These are phyloP conservation scores for Pomacea canaliculata DNA, from an alignment of 2,888 invertebrate species.

Conservation along the genomic window DNA sequence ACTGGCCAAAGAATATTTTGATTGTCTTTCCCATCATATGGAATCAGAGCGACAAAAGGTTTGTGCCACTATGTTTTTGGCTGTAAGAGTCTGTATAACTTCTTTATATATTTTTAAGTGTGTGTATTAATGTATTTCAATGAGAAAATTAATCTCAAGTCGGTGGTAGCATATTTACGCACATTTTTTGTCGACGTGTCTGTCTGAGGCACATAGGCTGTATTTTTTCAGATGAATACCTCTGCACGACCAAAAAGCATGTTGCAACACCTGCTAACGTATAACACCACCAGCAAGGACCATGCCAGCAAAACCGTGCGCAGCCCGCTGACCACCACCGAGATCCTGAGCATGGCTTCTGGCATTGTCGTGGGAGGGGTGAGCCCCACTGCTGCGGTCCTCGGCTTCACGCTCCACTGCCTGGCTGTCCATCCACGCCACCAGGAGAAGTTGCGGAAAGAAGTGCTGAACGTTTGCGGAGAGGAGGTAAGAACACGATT, in stretches of 20 bases:
- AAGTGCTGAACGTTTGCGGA: conserved; percentile 2
- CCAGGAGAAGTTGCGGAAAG: conserved; percentile 15
- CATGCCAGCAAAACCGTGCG: not conserved
- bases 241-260: not conserved
- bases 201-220: too few relatives aligned
- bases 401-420: conserved; percentile 28
- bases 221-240: too few relatives aligned
- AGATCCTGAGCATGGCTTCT: conserved; percentile 25
- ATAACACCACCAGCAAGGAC: not conserved
- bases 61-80: too few relatives aligned
- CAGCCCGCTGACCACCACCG: not conserved
- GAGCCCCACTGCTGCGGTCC: conserved; percentile 16
- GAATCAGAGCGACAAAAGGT: too few relatives aligned
- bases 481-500: not conserved
- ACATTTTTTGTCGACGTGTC: too few relatives aligned
- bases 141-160: too few relatives aligned
- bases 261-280: not conserved
- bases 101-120: too few relatives aligned
- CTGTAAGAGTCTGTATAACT: too few relatives aligned
- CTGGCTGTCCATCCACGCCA: conserved; percentile 22
- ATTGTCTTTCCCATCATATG: not conserved
- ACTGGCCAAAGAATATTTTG: not conserved
- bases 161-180: too few relatives aligned
- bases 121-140: too few relatives aligned
- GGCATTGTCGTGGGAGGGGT: conserved; percentile 29